phyloP scores from a whole-genome alignment of 1,140 invertebrate genomes.

The Drosophila simulans region DNA sequence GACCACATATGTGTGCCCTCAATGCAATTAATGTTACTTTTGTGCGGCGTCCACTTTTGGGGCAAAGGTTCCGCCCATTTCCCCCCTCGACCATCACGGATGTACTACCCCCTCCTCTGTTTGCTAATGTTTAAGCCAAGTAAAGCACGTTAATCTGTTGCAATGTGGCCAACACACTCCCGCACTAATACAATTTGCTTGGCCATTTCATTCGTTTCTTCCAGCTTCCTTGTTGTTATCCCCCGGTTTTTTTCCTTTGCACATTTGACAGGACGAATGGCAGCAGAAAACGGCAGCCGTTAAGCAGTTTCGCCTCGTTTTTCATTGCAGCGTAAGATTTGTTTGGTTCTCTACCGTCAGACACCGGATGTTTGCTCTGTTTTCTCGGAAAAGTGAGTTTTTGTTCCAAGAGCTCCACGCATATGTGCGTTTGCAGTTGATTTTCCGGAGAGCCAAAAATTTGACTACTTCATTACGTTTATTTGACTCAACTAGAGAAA shows the following conservation, averaged over 20 bases:
- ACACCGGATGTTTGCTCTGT: constrained; percentile 20
- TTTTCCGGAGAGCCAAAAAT: constrained; percentile 13
- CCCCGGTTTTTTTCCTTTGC: constrained; percentile 15
- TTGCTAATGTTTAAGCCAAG: constrained; percentile 64
- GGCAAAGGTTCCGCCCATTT: not conserved
- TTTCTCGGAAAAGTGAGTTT: constrained; percentile 15
- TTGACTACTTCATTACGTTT: constrained; percentile 6
- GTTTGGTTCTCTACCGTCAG: constrained; percentile 29
- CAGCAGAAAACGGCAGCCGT: constrained; percentile 61
- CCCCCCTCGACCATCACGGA: not conserved
- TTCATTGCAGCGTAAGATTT: constrained; percentile 76
- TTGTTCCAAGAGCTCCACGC: constrained; percentile 15
- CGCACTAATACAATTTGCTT: constrained; percentile 68
- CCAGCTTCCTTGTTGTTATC: constrained; percentile 29
- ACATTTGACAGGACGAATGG: constrained; percentile 40
- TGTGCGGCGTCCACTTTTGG: constrained; percentile 68
- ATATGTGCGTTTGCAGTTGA: constrained; percentile 18
- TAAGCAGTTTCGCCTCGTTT: constrained; percentile 79
- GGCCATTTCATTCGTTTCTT: constrained; percentile 33
- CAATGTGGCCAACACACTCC: constrained; percentile 46
- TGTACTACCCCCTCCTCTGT: constrained; percentile 22
- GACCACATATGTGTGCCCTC: constrained; percentile 57
- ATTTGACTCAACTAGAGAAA: not conserved
- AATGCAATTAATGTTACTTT: constrained; percentile 78
- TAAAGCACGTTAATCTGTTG: constrained; percentile 77